Base-by-base conservation (phyloP, 2,888 invertebrate species). In the Cryptosula pallasiana region DNA sequence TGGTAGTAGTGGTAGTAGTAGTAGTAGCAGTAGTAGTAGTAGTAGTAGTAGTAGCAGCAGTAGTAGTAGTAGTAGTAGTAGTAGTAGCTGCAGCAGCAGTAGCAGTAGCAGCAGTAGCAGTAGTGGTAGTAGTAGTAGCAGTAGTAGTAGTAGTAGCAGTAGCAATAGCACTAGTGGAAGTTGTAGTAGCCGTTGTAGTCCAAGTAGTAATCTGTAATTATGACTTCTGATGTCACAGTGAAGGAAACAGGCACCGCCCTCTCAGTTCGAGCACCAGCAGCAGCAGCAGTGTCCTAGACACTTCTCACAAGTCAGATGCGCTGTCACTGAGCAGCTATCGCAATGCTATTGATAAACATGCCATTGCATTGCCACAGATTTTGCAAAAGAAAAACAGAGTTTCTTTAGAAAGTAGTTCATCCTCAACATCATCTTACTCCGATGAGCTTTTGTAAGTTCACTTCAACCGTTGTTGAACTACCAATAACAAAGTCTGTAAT, bases 121-220 rank as follows among this genome's bases (percentile, higher is more conserved):
- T 69, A 35, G 70, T 45, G 20, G 36, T 20, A 35, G 36, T 69
- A 69, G 36, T 35, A 20, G 36, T 25, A 69, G 70, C 16, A 35
- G 29, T 45, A 25, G 36, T 69, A 25, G 70, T 69, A 45, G 23
- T 69, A 25, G 36, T 69, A 45, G 36, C 20, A 45, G 70, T 69
- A 45, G 70, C 36, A 69, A 36, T 69, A 69, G 70, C 36, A 36
- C 36, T 69, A 69, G 70, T 69, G 70, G 70, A 20, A 69, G 70
- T 69, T 69, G 70, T 69, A 20, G 70, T 13, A 35, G 70, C 20
- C 13, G 23, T 69, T 13, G 70, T n/a, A n/a, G n/a, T n/a, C n/a
- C n/a, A n/a, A n/a, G n/a, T n/a, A n/a, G n/a, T n/a, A n/a, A n/a
- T n/a, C n/a, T n/a, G n/a, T n/a, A n/a, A n/a, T n/a, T n/a, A n/a